phyloP scores from a whole-genome alignment of 2,113 vertebrate species.

The Galbula dea region DNA sequence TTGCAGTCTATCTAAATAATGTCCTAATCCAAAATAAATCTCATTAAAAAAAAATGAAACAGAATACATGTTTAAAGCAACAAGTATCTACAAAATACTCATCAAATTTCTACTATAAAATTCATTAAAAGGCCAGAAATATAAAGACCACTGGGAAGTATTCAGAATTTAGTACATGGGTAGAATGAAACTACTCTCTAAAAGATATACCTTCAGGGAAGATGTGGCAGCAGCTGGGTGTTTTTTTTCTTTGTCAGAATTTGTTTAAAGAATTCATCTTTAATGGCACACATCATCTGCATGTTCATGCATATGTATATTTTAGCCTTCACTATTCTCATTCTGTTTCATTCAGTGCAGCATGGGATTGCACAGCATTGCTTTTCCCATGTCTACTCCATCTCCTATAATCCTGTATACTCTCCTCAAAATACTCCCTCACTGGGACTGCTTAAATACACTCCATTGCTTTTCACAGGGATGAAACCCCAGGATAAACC shows the following conservation, averaged over 20 bases:
- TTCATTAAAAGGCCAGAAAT: neutral
- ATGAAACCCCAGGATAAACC: neutral
- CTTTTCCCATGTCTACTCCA: rapidly evolving
- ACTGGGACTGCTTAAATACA: neutral
- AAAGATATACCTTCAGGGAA: neutral
- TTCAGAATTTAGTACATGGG: neutral
- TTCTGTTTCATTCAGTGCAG: neutral
- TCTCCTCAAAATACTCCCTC: neutral
- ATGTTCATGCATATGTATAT: neutral
- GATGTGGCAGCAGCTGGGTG: neutral
- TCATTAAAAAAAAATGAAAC: neutral
- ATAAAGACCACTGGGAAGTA: neutral
- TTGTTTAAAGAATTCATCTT: neutral
- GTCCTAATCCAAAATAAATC: neutral
- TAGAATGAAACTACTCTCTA: neutral
- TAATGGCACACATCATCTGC: neutral
- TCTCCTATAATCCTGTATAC: neutral
- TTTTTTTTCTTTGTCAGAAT: neutral
- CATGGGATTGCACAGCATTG: neutral
- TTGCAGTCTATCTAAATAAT: neutral
- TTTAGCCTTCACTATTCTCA: neutral
- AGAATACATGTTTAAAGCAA: neutral
- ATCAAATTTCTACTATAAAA: neutral
- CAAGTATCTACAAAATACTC: neutral
- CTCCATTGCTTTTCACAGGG: neutral